phyloP scores from a whole-genome alignment of 2,797 vertebrate genomes.

The Gadopsis bispinosus region DNA sequence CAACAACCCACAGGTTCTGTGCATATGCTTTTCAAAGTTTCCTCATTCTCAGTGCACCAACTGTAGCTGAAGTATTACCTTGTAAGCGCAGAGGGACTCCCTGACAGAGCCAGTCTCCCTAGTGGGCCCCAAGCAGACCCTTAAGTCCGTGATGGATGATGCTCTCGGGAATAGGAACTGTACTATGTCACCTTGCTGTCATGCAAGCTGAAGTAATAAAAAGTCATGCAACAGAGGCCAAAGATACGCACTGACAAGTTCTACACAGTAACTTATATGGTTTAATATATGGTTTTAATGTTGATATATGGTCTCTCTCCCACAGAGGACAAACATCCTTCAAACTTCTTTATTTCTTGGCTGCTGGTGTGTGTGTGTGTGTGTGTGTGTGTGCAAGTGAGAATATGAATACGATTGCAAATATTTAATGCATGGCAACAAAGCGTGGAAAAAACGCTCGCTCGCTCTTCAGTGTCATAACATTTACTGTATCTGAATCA shows the following conservation, averaged over 20 bases:
- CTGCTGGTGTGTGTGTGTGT: background rate
- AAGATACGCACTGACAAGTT: constrained; percentile 22
- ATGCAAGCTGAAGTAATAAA: constrained; percentile 47
- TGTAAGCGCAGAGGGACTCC: background rate
- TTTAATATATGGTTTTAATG: background rate
- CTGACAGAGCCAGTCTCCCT: background rate
- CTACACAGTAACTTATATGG: constrained; percentile 15
- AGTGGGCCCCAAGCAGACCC: constrained; percentile 3
- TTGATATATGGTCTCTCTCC: background rate
- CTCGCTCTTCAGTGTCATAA: too few species aligned
- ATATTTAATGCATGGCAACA: constrained; percentile 2
- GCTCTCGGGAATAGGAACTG: constrained; percentile 27
- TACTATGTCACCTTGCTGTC: constrained; percentile 46
- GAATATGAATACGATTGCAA: background rate
- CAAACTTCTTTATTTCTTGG: background rate
- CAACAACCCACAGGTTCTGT: background rate
- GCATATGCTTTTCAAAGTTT: background rate
- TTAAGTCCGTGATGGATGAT: constrained; percentile 44
- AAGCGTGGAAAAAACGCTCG: too few species aligned
- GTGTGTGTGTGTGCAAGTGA: background rate
- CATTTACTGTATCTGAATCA: background rate
- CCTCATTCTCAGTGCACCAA: background rate
- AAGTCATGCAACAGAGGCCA: constrained; percentile 11
- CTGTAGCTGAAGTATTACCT: constrained; percentile 1
- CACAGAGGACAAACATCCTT: background rate